A percentile compares a stretch with the other conserved stretches of the same genome.
Conservation (phyloP, 2,113 vertebrate genomes). For the Conger conger region DNA sequence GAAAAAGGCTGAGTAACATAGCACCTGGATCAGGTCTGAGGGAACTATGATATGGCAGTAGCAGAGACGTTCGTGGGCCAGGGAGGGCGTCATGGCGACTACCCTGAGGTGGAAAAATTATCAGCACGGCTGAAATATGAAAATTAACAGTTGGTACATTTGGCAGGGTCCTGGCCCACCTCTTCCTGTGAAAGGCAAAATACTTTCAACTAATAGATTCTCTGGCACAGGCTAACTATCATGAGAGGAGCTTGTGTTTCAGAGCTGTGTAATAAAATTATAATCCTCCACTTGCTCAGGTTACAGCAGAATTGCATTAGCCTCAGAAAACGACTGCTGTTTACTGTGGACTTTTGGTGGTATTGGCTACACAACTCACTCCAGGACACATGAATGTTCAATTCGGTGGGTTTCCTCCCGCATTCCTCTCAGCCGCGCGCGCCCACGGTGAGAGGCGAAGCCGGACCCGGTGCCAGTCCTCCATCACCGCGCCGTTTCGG, state of each 20-base stretch:
- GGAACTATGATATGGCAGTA: background rate
- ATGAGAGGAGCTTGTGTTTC: conserved; percentile 59
- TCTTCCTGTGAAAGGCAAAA: conserved; percentile 66
- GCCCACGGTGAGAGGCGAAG: conserved; percentile 21
- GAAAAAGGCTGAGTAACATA: conserved; percentile 24
- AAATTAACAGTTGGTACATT: conserved; percentile 45
- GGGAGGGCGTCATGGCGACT: too few relatives aligned
- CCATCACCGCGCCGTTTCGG: conserved; percentile 20
- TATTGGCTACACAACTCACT: conserved; percentile 27
- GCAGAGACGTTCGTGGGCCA: too few relatives aligned
- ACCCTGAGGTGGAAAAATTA: conserved; percentile 32
- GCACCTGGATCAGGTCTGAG: conserved; percentile 15
- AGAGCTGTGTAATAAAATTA: conserved; percentile 41
- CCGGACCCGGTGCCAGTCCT: conserved; percentile 19
- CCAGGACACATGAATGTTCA: conserved; percentile 23
- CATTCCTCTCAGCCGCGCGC: conserved; percentile 25
- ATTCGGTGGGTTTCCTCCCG: conserved; percentile 19
- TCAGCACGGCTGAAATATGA: conserved; percentile 30
- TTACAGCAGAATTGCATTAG: conserved; percentile 46
- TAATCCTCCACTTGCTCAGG: conserved; percentile 42
- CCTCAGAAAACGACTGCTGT: conserved; percentile 34
- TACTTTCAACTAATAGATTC: conserved; percentile 81
- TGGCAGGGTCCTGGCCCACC: conserved; percentile 27
- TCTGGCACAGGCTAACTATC: conserved; percentile 68
- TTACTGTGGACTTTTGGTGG: conserved; percentile 20